Conservation (phyloP, 2,113 vertebrate species). For the Nyctibius bracteatus region DNA sequence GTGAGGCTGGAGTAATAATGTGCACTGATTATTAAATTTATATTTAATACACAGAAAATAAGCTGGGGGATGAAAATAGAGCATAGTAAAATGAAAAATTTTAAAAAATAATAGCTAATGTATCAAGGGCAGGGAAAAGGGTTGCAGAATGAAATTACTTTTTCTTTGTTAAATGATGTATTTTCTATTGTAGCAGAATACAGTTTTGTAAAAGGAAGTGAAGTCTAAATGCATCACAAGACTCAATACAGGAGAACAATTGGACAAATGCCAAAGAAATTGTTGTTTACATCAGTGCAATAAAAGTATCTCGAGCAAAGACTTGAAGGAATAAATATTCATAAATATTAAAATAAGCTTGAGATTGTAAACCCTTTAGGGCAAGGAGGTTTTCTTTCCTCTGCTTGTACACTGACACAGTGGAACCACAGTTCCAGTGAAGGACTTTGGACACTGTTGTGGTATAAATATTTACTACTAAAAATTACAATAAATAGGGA, state of each 20-base stretch:
- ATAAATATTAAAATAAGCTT: constrained; percentile 39
- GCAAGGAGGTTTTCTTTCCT: constrained; percentile 19
- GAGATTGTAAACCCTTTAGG: constrained; percentile 11
- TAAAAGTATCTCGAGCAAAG: constrained; percentile 36
- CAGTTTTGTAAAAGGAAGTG: neutral
- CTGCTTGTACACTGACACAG: neutral
- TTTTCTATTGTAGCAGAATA: constrained; percentile 12
- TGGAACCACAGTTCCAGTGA: neutral
- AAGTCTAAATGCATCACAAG: constrained; percentile 19
- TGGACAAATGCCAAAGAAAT: constrained; percentile 41
- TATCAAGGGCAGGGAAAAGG: neutral
- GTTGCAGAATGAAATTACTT: constrained; percentile 18
- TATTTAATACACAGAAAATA: neutral
- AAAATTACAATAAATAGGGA: neutral
- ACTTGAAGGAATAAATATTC: constrained; percentile 57
- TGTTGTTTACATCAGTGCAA: constrained; percentile 35
- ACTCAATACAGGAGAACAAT: neutral
- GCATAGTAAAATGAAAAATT: neutral
- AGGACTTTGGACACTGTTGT: neutral
- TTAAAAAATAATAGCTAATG: neutral
- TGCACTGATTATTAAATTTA: neutral
- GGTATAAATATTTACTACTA: constrained; percentile 17
- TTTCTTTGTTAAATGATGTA: constrained; percentile 28
- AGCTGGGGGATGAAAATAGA: constrained; percentile 8
- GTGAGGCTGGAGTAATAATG: neutral